A percentile compares a stretch with the other conserved stretches of the same genome.
Conservation (phyloP, 2,888 invertebrate species). For the Metacarcinus magister region DNA sequence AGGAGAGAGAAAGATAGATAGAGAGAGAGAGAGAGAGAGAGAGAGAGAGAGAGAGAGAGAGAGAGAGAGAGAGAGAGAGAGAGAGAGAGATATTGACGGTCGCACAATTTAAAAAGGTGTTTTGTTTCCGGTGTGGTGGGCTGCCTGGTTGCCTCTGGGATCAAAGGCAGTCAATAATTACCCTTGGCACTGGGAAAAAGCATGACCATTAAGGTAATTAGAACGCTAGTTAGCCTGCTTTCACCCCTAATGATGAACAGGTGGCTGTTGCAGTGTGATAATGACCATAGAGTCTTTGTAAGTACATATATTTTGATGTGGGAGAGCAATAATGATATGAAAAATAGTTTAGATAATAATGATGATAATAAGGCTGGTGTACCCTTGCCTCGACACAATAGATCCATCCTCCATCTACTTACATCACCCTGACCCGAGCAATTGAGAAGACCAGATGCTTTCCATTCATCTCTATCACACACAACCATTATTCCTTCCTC, state of each 20-base stretch:
- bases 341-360: too few species aligned
- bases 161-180: not conserved
- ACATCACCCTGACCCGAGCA: too few species aligned
- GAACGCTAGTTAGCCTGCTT: not conserved
- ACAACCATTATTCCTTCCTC: too few species aligned
- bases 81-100: not conserved
- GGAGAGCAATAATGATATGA: too few species aligned
- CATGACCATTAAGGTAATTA: conserved; percentile 1
- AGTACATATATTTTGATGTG: not conserved
- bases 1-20: conserved; percentile 8
- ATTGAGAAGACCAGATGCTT: too few species aligned
- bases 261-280: not conserved
- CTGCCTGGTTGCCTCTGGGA: not conserved
- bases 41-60: conserved; percentile 28
- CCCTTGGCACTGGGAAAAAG: not conserved
- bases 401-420: too few species aligned
- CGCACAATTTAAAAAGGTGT: not conserved
- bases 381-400: too few species aligned
- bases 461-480: too few species aligned
- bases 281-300: not conserved
- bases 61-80: conserved; percentile 48
- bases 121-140: not conserved
- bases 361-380: too few species aligned
- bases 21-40: conserved; percentile 8
- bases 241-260: not conserved